Evolutionary conservation across 1,140 invertebrate species (phyloP).

Genomic region (Drosophila ercepeae): DNA sequence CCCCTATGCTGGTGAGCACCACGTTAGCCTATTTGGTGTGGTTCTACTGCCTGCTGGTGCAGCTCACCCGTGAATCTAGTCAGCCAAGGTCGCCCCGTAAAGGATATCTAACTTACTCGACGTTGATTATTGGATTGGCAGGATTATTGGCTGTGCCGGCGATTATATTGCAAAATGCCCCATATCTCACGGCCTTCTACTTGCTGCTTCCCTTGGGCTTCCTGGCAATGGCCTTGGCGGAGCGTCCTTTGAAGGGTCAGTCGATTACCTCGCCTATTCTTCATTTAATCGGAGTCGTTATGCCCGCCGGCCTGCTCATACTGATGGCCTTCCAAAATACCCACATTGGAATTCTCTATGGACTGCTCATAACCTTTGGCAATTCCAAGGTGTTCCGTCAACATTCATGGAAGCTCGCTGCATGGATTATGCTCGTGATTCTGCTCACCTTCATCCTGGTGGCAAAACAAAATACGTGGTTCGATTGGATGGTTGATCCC

Average conservation of each 20-base stretch:
- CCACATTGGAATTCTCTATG: constrained; percentile 46
- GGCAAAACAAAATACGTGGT: constrained; percentile 81
- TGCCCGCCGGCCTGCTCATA: constrained; percentile 65
- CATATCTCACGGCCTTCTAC: constrained; percentile 51
- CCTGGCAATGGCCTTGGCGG: constrained; percentile 46
- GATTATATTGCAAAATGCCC: constrained; percentile 49
- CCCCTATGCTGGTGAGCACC: constrained; percentile 86
- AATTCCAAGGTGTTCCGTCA: constrained; percentile 34
- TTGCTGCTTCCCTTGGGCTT: constrained; percentile 62
- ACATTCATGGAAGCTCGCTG: constrained; percentile 24
- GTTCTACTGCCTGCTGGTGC: constrained; percentile 84
- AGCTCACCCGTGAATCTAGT: not conserved
- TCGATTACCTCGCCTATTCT: constrained; percentile 1
- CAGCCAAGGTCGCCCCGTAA: not conserved
- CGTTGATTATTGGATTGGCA: constrained; percentile 4
- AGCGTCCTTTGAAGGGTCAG: constrained; percentile 1
- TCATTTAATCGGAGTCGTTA: constrained; percentile 22
- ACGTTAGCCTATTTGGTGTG: constrained; percentile 88
- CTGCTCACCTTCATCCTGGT: constrained; percentile 87
- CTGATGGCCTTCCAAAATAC: constrained; percentile 26
- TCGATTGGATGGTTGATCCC: constrained; percentile 34
- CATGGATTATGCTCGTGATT: constrained; percentile 43
- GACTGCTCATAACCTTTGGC: constrained; percentile 13
- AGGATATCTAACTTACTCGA: not conserved
- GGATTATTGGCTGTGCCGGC: constrained; percentile 15